Conservation (phyloP, 2,113 vertebrate genomes). For the Chaenocephalus aceratus region DNA sequence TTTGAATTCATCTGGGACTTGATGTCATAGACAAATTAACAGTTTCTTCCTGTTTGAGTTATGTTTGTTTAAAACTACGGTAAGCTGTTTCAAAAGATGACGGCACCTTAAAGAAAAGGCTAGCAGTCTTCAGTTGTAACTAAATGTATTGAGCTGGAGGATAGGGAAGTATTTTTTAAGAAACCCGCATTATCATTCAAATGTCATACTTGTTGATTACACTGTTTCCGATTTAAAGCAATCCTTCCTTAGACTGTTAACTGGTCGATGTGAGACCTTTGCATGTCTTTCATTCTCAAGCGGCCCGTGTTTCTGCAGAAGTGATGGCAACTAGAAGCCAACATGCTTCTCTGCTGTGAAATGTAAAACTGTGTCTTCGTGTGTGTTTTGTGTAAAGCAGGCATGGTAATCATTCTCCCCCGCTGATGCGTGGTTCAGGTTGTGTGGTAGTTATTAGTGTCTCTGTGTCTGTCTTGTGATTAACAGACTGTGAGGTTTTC, state of each 20-base stretch:
- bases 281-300: conserved; percentile 1
- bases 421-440: conserved; percentile 40
- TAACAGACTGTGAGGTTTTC: conserved; percentile 72
- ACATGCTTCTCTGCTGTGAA: conserved; percentile 25
- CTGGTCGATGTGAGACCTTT: conserved; percentile 12
- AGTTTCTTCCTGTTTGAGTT: no score
- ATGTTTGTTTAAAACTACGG: neutral
- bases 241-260: neutral
- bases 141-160: neutral
- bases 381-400: conserved; percentile 42
- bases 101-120: no score
- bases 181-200: neutral
- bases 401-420: conserved; percentile 38
- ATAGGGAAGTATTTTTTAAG: neutral
- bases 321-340: conserved; percentile 6
- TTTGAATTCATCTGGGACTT: neutral
- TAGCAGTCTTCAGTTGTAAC: neutral
- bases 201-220: neutral
- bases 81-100: no score
- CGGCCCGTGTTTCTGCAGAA: conserved; percentile 11
- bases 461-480: conserved; percentile 70
- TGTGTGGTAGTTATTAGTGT: conserved; percentile 60
- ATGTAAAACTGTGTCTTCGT: conserved; percentile 20
- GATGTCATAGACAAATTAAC: neutral
- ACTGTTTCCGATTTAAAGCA: neutral